Base-by-base conservation (phyloP, 2,113 vertebrate genomes). In the Guaruba guarouba region DNA sequence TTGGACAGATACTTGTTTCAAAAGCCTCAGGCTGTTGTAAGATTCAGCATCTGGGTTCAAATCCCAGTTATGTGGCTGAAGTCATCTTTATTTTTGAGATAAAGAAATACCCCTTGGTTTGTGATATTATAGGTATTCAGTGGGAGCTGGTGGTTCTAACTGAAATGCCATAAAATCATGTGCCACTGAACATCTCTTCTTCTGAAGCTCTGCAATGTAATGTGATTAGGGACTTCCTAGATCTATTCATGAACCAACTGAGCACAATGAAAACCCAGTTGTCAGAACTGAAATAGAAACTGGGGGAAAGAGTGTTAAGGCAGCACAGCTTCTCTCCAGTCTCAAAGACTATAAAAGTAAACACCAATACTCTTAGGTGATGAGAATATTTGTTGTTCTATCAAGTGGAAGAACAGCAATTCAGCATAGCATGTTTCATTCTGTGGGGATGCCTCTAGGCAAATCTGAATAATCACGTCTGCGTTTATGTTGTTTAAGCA, bases 391-490 rank as follows among this genome's bases (percentile, higher is more conserved):
- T 93, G 69, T 88, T 93, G 62, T 78, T 86, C 66, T 79, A 57
- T 84, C 71, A 61, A 95, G 46, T 49, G 43, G 68, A 64, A 79
- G 49, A 89, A 82, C 48, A 89, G 67, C 44, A 84, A 96, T 64
- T 13, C 83, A 82, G 10, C 28, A 24, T 39, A 59, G 76, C 81
- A 90, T 80, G 73, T 94, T 93, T 94, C 91, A 39, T 84, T 88
- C 95, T 93, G 69, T 54, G 80, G 43, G 92, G 75, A 70, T 95
- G 84, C 93, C 89, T 95, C n/a, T 52, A 85, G 93, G 84, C 88
- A 92, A 95, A 83, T 76, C 75, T 90, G 52, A 83, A 57, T 92
- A 84, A 86, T 85, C 73, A 93, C 3, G 22, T 86, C 49, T 82
- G 44, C 46, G 46, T 76, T 93, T 92, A 44, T 83, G 95, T 64